These are phyloP conservation scores for Coluber constrictor DNA, from an alignment of 2,797 vertebrate genomes.

Conservation along the genomic window DNA sequence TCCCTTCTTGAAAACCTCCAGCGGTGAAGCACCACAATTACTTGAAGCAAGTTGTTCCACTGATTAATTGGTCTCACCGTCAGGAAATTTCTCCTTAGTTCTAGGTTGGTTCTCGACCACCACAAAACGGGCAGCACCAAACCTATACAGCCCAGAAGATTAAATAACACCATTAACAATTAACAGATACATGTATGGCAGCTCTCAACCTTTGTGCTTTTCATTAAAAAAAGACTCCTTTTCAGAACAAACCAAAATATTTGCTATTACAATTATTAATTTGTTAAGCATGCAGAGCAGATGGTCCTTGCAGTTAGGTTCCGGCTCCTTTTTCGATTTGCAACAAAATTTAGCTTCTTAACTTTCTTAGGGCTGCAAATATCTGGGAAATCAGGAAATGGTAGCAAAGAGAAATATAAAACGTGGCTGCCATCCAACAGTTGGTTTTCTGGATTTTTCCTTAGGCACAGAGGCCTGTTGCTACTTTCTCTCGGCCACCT, in stretches of 20 bases:
- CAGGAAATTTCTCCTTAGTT: background rate
- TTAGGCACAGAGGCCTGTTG: background rate
- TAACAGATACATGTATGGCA: background rate
- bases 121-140: background rate
- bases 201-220: background rate
- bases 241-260: background rate
- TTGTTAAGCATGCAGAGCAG: background rate
- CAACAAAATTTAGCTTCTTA: background rate
- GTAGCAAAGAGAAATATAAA: background rate
- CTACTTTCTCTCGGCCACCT: background rate
- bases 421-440: background rate
- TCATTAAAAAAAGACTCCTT: background rate
- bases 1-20: background rate
- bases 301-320: background rate
- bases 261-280: background rate
- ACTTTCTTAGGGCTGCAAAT: background rate
- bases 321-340: background rate
- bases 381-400: background rate
- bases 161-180: background rate
- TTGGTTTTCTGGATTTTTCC: background rate
- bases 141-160: background rate
- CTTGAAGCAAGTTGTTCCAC: background rate
- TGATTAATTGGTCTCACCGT: background rate
- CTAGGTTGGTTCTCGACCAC: background rate
- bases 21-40: background rate